Percentiles rank a stretch among this genome's conserved stretches.
Evolutionary conservation across 1,140 invertebrate species (phyloP).

Genomic region (Sitodiplosis mosellana): DNA sequence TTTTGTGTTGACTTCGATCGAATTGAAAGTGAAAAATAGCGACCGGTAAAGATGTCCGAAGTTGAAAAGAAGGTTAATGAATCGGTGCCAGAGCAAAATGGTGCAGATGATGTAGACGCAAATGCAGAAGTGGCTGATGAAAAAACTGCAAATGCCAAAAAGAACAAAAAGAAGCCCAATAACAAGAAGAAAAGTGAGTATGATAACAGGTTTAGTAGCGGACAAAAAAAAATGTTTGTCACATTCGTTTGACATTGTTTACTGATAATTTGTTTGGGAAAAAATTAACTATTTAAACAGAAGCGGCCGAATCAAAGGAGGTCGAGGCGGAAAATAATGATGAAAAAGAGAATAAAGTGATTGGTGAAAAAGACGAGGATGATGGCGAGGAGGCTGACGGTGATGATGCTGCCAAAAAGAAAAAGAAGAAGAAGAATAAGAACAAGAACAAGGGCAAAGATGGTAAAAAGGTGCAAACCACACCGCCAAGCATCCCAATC

Average conservation of each 20-base stretch:
- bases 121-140: conserved; percentile 9
- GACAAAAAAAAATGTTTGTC: not conserved
- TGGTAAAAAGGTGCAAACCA: conserved; percentile 39
- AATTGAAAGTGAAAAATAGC: not conserved
- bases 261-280: not conserved
- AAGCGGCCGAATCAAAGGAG: conserved; percentile 1
- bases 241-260: not conserved
- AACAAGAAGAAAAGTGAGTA: not conserved
- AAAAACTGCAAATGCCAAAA: not conserved
- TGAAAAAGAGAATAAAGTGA: conserved; percentile 13
- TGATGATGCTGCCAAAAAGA: conserved; percentile 32
- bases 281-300: not conserved
- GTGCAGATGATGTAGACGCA: conserved; percentile 1
- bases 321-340: conserved; percentile 1
- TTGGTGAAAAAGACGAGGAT: conserved; percentile 13
- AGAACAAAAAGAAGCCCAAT: not conserved
- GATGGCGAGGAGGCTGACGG: conserved; percentile 19
- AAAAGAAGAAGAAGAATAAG: conserved; percentile 39
- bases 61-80: not conserved
- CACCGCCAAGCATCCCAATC: conserved; percentile 75
- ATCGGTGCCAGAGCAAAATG: not conserved
- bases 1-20: too few species aligned
- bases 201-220: not conserved
- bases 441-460: conserved; percentile 27
- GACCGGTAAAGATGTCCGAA: not conserved